Evolutionary conservation across 2,113 vertebrate species (phyloP), one percentile per base, ranked within the genome.

Genomic region (Phycodurus eques): DNA sequence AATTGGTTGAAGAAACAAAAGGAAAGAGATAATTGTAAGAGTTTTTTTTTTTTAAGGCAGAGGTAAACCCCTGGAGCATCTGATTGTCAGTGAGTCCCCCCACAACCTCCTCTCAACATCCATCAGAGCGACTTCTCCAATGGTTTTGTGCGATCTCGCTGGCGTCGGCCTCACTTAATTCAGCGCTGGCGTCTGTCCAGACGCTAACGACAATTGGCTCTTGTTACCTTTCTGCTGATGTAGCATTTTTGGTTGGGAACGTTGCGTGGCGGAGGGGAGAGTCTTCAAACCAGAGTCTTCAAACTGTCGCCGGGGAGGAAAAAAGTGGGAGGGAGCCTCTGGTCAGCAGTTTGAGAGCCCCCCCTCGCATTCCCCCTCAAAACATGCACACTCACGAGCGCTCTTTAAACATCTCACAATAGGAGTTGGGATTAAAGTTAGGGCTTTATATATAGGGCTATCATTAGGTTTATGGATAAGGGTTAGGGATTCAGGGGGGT

Each of bases 361-460:
- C 43, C n/a, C 64, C 35, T 27, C 1, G 4, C n/a, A 9, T 80
- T 78, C n/a, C 14, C 20, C 44, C 43, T 44, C 44, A 33, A 75
- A 86, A 83, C 84, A 91, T 78, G 84, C 81, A 79, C 85, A 72
- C 88, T 92, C 91, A 92, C 76, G 87, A 92, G 88, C 69, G 66
- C 74, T 78, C 81, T 86, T 84, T 87, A 88, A 85, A 84, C 8
- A 61, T 61, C 14, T 61, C 56, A 31, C 4, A 80, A 56, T 7
- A 56, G 20, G n/a, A 22, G 8, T 56, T 56, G 53, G 9, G n/a
- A 56, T 56, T n/a, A 11, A n/a, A 3, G 53, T 56, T 56, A n/a
- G 20, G 53, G 35, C 35, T 1, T 39, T 39, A 39, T 1, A 39
- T 39, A 3, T 39, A 39, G 4, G 35, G 6, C 35, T 39, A 39